A percentile compares a stretch with the other conserved stretches of the same genome.
Conservation (phyloP, 2,113 vertebrate species). For the Psilopogon haemacephalus region DNA sequence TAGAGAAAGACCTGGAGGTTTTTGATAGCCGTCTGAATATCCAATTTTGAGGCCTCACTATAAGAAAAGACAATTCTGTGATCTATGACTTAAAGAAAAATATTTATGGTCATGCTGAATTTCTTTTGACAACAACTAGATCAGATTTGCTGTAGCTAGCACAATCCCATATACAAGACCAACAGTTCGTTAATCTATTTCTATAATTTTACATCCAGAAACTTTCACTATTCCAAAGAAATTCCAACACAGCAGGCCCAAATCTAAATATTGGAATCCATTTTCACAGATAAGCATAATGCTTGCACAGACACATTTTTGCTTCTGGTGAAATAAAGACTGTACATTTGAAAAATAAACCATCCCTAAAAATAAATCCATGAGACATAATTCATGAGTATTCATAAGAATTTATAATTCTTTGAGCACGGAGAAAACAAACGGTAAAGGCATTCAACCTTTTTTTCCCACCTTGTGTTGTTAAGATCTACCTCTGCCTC, state of each 20-base stretch:
- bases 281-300: background rate
- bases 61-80: no score
- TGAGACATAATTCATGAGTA: background rate
- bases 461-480: background rate
- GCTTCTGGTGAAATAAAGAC: background rate
- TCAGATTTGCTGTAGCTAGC: background rate
- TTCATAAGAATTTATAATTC: background rate
- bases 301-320: background rate
- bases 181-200: background rate
- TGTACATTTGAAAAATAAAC: background rate
- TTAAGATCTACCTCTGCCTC: background rate
- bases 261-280: background rate
- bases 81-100: background rate
- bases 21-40: no score
- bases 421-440: background rate
- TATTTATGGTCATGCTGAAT: background rate
- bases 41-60: no score
- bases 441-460: background rate
- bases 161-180: background rate
- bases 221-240: background rate
- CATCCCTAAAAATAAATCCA: background rate
- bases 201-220: background rate
- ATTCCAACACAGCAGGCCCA: background rate
- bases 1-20: no score
- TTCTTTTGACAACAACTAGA: background rate